These are phyloP conservation scores for Pharmacophagus antenor DNA, from an alignment of 2,888 invertebrate genomes.

Conservation along the genomic window DNA sequence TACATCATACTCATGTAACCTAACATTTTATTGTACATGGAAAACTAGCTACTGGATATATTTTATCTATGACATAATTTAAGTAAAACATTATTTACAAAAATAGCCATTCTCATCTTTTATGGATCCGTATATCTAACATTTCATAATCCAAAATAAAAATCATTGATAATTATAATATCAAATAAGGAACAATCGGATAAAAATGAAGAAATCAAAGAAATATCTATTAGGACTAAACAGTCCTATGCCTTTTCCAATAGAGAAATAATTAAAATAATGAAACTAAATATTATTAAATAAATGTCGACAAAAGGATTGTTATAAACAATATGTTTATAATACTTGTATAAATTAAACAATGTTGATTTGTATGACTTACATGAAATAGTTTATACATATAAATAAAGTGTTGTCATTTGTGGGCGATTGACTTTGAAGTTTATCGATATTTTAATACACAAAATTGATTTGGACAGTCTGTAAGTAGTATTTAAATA, in stretches of 20 bases:
- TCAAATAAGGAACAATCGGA: slow-evolving; percentile 42
- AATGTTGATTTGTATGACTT: background rate
- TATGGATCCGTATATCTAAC: slow-evolving; percentile 56
- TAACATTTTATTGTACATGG: slow-evolving; percentile 79
- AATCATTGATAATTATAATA: slow-evolving; percentile 35
- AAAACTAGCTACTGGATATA: slow-evolving; percentile 76
- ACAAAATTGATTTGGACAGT: background rate
- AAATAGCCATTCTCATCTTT: slow-evolving; percentile 73
- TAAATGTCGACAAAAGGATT: slow-evolving; percentile 30
- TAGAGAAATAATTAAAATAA: background rate
- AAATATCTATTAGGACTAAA: background rate
- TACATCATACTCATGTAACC: slow-evolving; percentile 69
- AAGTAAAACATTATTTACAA: slow-evolving; percentile 79
- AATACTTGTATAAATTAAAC: slow-evolving; percentile 21
- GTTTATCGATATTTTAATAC: background rate
- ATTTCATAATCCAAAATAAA: slow-evolving; percentile 42
- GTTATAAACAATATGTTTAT: slow-evolving; percentile 8
- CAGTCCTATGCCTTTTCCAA: background rate
- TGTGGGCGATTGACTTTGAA: background rate
- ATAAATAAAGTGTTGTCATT: background rate
- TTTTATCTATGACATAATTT: slow-evolving; percentile 75
- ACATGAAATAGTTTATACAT: no score
- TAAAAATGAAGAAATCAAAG: background rate
- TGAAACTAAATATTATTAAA: slow-evolving; percentile 35
- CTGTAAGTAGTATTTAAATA: background rate